These are phyloP conservation scores for Galago senegalensis DNA, from an alignment of 2,797 vertebrate genomes.

Conservation along the genomic window DNA sequence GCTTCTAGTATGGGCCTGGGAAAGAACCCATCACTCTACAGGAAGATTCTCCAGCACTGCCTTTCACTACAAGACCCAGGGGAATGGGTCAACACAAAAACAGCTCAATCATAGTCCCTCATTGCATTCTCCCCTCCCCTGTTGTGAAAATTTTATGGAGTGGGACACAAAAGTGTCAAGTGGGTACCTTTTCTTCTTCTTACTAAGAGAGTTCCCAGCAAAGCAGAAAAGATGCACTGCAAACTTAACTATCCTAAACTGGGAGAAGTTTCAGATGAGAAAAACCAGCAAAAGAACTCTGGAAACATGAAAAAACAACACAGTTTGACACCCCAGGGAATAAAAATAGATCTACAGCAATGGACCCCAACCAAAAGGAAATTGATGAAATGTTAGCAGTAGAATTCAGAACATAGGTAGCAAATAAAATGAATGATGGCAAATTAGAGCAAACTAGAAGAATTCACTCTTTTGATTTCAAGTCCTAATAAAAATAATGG, in stretches of 20 bases:
- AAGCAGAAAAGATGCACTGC: background rate
- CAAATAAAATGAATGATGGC: background rate
- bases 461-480: background rate
- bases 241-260: background rate
- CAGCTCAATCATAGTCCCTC: background rate
- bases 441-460: background rate
- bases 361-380: background rate
- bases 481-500: background rate
- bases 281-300: background rate
- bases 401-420: background rate
- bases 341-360: background rate
- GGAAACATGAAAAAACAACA: background rate
- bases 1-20: background rate
- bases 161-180: background rate
- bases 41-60: background rate
- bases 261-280: background rate
- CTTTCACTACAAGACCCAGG: background rate
- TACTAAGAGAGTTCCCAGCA: background rate
- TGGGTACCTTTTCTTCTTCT: background rate
- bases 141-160: background rate
- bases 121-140: background rate
- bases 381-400: background rate
- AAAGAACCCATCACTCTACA: background rate
- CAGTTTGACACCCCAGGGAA: background rate
- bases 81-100: background rate